Percentiles rank a stretch among this genome's conserved stretches.
These are phyloP conservation scores for Ganaspis sp. DNA, from an alignment of 1,140 invertebrate species.

Conservation along the genomic window DNA sequence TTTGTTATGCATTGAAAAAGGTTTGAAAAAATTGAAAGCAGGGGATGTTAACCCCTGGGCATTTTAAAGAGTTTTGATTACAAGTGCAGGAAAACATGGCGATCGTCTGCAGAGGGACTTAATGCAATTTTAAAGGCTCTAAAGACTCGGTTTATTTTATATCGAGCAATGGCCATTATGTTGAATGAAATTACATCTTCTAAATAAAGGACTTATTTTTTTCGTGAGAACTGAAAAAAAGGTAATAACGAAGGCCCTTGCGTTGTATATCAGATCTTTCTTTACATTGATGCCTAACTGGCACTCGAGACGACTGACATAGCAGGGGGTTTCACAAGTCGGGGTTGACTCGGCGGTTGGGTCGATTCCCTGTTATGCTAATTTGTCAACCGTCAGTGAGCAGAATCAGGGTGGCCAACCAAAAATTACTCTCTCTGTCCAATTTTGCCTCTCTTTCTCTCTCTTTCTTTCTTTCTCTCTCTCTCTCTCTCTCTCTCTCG, in stretches of 20 bases:
- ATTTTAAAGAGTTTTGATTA: neutral
- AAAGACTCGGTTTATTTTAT: neutral
- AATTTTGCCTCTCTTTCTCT: neutral
- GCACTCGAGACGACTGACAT: constrained; percentile 67
- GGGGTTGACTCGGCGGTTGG: constrained; percentile 69
- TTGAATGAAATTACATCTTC: constrained; percentile 35
- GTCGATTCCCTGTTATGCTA: constrained; percentile 75
- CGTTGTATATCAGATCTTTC: constrained; percentile 56
- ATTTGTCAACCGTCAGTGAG: constrained; percentile 72
- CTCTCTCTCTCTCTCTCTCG: neutral
- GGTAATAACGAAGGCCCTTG: constrained; percentile 45
- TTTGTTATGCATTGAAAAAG: too few relatives aligned
- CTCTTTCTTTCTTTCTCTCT: neutral
- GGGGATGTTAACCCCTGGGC: too few relatives aligned
- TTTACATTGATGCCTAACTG: constrained; percentile 62
- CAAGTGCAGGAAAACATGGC: neutral
- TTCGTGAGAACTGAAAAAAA: constrained; percentile 52
- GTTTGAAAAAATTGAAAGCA: too few relatives aligned
- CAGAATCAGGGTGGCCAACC: constrained; percentile 61
- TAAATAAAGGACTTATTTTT: constrained; percentile 50
- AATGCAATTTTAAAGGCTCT: neutral
- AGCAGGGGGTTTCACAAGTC: constrained; percentile 59
- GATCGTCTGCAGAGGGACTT: neutral
- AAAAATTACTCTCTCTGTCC: constrained; percentile 63
- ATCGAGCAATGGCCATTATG: neutral